Base-by-base conservation (phyloP, 2,888 invertebrate species). In the Pyrgus malvae region DNA sequence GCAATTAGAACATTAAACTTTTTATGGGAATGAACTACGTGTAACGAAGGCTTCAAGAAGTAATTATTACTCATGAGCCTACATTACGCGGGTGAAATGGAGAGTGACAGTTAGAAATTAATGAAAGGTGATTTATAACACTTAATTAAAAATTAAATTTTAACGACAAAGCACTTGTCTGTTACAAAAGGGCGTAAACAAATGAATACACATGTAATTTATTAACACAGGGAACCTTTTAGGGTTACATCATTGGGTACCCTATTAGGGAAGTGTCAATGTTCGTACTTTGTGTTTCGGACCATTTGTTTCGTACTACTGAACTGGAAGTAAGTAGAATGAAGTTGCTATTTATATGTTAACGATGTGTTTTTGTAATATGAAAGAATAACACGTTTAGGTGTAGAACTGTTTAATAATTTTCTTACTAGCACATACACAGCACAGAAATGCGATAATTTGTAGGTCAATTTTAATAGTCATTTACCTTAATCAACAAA, bases 261-360 rank as follows among this genome's bases (percentile, higher is more conserved):
- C 45, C 53, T 45, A 53, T 53, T 53, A 53, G 31, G n/a, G 31
- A 45, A 37, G 21, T 44, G 45, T 25, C 53, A 19, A 38, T 45
- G 53, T 35, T 45, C 25, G 40, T 54, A 40, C 40, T 40, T 46
- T 25, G 23, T 41, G 11, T 48, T 58, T 45, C 38, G 48, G 54
- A 38, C 38, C 37, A 23, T 19, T 57, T 1, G 14, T 49, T 49
- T 49, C n/a, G n/a, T 31, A 23, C 19, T 40, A 48, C 48, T 31
- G 14, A 40, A 23, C n/a, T 12, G 16, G 37, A 25, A 23, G 3
- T 41, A 41, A 41, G 14, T 35, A 41, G 25, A n/a, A n/a, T 6
- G 2, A 27, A 16, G 11, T 1, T n/a, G n/a, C 27, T 42, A 16
- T 17, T 42, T 27, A 16, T 42, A 25, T 7, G 8, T 40, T 40